Conservation (phyloP, 1,140 invertebrate species). For the Propsilocerus akamusi region DNA sequence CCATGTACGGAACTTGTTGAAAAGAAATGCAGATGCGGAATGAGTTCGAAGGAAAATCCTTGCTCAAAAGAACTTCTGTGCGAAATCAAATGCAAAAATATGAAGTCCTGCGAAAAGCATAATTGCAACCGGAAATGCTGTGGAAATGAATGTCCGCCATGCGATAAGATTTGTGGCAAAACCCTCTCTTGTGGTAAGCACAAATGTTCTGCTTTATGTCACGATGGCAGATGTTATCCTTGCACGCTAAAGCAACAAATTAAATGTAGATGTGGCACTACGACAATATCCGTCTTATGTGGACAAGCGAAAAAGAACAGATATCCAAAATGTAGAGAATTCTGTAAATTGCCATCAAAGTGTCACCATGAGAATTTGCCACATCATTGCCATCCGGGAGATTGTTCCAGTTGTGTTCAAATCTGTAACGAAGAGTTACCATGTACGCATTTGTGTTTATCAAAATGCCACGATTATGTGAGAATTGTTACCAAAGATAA, state of each 20-base stretch:
- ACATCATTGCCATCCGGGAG: constrained; percentile 74
- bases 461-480: constrained; percentile 63
- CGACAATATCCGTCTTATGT: constrained; percentile 66
- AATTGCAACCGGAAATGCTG: constrained; percentile 80
- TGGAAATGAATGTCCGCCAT: constrained; percentile 63
- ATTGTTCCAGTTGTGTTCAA: constrained; percentile 66
- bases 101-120: constrained; percentile 69
- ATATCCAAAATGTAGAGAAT: constrained; percentile 55
- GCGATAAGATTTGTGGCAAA: constrained; percentile 73
- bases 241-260: constrained; percentile 60
- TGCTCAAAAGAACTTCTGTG: constrained; percentile 77
- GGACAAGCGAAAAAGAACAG: constrained; percentile 56
- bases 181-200: constrained; percentile 71
- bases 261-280: constrained; percentile 65
- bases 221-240: constrained; percentile 79
- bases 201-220: constrained; percentile 71
- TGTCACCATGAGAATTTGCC: constrained; percentile 55
- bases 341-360: constrained; percentile 52
- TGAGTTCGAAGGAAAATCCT: constrained; percentile 64
- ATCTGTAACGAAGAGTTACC: constrained; percentile 39
- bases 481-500: constrained; percentile 38
- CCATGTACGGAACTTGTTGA: constrained; percentile 57
- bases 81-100: constrained; percentile 72
- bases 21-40: constrained; percentile 67
- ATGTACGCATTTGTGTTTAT: constrained; percentile 64